Conservation (phyloP, 2,888 invertebrate genomes). For the Torymus texanus region DNA sequence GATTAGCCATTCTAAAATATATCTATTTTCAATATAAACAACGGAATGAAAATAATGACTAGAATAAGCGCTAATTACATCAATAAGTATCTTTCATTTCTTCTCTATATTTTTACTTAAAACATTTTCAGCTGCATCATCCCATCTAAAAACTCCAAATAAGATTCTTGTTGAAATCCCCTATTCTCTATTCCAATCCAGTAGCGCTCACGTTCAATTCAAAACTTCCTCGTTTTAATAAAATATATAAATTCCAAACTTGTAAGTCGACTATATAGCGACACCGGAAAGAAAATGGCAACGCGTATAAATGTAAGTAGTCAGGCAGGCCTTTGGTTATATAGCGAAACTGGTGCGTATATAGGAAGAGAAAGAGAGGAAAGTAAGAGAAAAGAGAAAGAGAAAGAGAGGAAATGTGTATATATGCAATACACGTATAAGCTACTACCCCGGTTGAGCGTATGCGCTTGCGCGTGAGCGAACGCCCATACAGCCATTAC, state of each 20-base stretch:
- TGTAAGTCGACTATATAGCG: neutral
- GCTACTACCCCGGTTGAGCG: constrained; percentile 49
- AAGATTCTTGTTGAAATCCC: too few relatives aligned
- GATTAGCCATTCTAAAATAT: too few relatives aligned
- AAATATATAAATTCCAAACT: constrained; percentile 39
- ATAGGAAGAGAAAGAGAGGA: constrained; percentile 1
- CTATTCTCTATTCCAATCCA: too few relatives aligned
- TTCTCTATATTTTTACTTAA: too few relatives aligned
- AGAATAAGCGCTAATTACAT: too few relatives aligned
- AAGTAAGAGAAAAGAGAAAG: neutral
- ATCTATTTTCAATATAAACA: too few relatives aligned
- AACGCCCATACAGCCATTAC: constrained; percentile 62
- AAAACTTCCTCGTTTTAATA: neutral
- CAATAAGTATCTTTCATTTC: too few relatives aligned
- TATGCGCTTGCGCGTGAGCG: constrained; percentile 47
- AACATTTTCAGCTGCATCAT: too few relatives aligned
- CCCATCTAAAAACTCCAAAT: too few relatives aligned
- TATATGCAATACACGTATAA: constrained; percentile 49
- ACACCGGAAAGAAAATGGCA: constrained; percentile 26
- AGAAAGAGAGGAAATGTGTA: constrained; percentile 13
- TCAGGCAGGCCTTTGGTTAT: neutral
- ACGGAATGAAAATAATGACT: too few relatives aligned
- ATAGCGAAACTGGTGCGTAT: neutral
- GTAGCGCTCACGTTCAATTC: neutral
- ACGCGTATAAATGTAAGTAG: constrained; percentile 48